These are phyloP conservation scores for Thymelicus lineola DNA, from an alignment of 2,888 invertebrate species.

Conservation along the genomic window DNA sequence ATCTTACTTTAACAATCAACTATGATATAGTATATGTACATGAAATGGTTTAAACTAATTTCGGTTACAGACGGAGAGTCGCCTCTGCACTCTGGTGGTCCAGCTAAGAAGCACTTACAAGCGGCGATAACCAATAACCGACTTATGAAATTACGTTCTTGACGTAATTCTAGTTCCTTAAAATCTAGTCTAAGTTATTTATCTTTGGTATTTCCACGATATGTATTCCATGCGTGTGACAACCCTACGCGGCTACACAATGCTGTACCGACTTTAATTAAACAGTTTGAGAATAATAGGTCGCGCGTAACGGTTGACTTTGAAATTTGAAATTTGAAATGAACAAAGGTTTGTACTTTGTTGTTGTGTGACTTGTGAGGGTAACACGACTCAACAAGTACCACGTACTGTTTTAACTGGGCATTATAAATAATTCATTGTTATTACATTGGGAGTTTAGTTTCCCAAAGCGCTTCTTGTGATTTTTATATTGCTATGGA, in stretches of 20 bases:
- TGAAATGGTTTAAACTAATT: too few species aligned
- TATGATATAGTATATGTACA: too few species aligned
- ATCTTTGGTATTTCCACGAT: too few species aligned
- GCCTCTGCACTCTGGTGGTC: too few species aligned
- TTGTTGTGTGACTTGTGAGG: constrained; percentile 31
- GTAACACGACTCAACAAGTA: constrained; percentile 4
- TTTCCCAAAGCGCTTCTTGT: not conserved
- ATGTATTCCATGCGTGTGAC: not conserved
- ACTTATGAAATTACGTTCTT: too few species aligned
- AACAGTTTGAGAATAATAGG: constrained; percentile 37
- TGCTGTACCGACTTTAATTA: constrained; percentile 39
- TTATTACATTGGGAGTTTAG: not conserved
- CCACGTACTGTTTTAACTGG: not conserved
- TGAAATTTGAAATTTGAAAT: too few species aligned
- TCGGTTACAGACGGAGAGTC: too few species aligned
- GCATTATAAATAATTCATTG: not conserved
- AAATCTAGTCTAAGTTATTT: too few species aligned
- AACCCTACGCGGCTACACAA: constrained; percentile 44
- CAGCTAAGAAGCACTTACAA: too few species aligned
- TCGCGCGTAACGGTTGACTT: constrained; percentile 47
- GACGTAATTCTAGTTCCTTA: too few species aligned
- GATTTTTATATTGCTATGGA: constrained; percentile 4
- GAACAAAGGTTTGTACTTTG: constrained; percentile 48
- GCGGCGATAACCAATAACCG: too few species aligned
- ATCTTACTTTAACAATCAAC: too few species aligned